Evolutionary conservation across 1,140 invertebrate species (phyloP), one percentile per base, ranked within the genome.

Genomic region (Ips typographus): DNA sequence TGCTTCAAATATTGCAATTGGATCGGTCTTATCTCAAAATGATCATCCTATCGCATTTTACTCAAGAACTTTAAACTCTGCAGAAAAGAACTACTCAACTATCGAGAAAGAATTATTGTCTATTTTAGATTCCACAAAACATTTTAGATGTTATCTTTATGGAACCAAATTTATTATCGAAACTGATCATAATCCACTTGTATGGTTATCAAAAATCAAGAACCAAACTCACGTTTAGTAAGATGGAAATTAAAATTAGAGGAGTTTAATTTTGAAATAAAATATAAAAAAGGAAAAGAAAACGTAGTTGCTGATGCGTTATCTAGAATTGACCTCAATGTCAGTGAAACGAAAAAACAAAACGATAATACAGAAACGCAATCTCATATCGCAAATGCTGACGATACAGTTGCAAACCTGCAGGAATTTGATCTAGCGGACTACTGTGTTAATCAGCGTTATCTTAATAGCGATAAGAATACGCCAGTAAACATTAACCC

Each of bases 171-270:
- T 74, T 58, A 71, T 42, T 37, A 64, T 76, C 1, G 40, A 71
- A 3, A 76, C 74, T 7, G 75, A n/a, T n/a, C n/a, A n/a, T n/a
- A n/a, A n/a, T n/a, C n/a, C n/a, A n/a, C n/a, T n/a, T n/a, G n/a
- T n/a, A n/a, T n/a, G n/a, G n/a, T n/a, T n/a, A n/a, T n/a, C n/a
- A 3, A 78, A 77, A 3, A 72, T 80, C 0, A 84, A 80, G 79
- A 84, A 62, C 78, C 80, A 5, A 76, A 71, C 0, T 78, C 76
- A 40, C 65, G 80, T 68, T 70, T 86, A n/a, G 75, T 80, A 22
- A 22, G 22, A 22, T 22, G 22, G 22, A 22, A 0, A 22, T 22
- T 22, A 22, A 22, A 22, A 22, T 22, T 22, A 22, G 22, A 22
- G 22, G 22, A 22, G 22, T 22, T 22, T 22, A 22, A 22, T 22